A percentile compares a stretch with the other conserved stretches of the same genome.
phyloP scores from a whole-genome alignment of 2,797 vertebrate species.

The Ibycter americanus region DNA sequence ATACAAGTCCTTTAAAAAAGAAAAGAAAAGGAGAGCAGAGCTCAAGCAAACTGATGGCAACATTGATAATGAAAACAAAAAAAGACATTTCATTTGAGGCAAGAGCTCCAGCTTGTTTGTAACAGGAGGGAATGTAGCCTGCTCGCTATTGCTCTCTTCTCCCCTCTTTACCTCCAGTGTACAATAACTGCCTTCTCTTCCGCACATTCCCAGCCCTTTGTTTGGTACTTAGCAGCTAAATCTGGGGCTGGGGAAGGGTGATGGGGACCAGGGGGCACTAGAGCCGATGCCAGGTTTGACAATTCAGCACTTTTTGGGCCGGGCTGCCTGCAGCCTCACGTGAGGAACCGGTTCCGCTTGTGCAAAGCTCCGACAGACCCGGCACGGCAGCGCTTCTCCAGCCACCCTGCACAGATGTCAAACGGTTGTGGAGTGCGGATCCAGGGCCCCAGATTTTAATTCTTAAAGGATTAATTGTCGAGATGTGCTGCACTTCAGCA shows the following conservation, averaged over 20 bases:
- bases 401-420: not conserved
- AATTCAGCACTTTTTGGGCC: not conserved
- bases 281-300: not conserved
- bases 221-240: not conserved
- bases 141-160: not conserved
- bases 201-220: not conserved
- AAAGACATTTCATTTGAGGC: not conserved
- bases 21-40: not conserved
- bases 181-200: not conserved
- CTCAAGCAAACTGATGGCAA: not conserved
- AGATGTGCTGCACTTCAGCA: slow-evolving; percentile 50
- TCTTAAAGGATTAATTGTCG: slow-evolving; percentile 60
- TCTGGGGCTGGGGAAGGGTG: not conserved
- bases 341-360: not conserved
- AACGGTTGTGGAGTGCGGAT: not conserved
- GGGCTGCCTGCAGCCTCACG: not conserved
- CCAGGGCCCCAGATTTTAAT: slow-evolving; percentile 35
- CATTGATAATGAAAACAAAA: not conserved
- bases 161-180: not conserved
- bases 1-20: not conserved
- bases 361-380: not conserved
- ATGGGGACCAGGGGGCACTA: not conserved
- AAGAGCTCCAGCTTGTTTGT: not conserved
- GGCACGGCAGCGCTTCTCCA: not conserved
- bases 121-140: not conserved